Conservation (phyloP, 2,113 vertebrate species). For the Forbesichthys agassizii region DNA sequence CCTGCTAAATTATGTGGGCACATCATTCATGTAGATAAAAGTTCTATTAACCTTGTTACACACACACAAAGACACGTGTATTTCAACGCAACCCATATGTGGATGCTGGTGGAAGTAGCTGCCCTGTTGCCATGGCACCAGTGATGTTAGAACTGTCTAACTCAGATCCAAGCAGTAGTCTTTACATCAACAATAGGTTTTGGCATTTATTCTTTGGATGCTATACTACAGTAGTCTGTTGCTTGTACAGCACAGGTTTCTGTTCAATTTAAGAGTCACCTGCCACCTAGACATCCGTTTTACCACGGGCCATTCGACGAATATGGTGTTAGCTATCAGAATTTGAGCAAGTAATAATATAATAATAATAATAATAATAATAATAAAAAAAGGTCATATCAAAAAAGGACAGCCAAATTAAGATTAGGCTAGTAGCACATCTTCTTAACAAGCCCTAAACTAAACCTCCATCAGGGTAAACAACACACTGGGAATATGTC, state of each 20-base stretch:
- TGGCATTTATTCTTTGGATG: not conserved
- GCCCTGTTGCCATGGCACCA: slow-evolving; percentile 59
- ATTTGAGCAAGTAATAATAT: not conserved
- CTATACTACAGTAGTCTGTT: not conserved
- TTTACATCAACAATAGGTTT: not conserved
- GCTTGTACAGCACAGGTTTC: not conserved
- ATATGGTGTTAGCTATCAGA: not conserved
- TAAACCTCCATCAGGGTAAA: not conserved
- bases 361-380: too few relatives aligned
- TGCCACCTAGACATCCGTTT: not conserved
- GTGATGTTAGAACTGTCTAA: slow-evolving; percentile 24
- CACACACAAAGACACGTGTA: slow-evolving; percentile 5
- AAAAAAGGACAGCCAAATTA: not conserved
- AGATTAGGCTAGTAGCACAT: not conserved
- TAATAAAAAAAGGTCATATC: not conserved
- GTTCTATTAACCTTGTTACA: not conserved
- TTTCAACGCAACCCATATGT: slow-evolving; percentile 22
- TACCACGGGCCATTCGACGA: not conserved
- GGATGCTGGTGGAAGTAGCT: slow-evolving; percentile 13
- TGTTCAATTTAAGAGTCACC: not conserved
- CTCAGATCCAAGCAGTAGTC: slow-evolving; percentile 13
- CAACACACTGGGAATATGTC: not conserved
- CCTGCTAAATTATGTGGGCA: not conserved
- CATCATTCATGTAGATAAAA: not conserved
- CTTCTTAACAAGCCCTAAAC: not conserved